Evolutionary conservation across 2,888 invertebrate genomes (phyloP).

Genomic region (Drosophila percnosoma): DNA sequence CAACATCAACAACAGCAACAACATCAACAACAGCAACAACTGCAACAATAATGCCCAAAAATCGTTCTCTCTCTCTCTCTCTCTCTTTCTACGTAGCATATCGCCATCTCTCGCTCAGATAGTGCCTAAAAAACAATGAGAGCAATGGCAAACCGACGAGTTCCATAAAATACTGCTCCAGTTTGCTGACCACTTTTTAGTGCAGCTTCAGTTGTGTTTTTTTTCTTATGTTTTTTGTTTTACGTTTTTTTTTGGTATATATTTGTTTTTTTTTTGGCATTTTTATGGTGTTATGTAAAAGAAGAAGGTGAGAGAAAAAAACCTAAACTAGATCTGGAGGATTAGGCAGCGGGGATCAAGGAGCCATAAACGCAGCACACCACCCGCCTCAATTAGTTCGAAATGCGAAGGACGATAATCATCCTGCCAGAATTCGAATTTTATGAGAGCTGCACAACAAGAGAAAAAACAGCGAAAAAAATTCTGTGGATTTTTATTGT

Average conservation of each 20-base stretch:
- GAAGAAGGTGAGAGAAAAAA: constrained; percentile 22
- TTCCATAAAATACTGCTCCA: constrained; percentile 58
- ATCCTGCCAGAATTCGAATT: constrained; percentile 19
- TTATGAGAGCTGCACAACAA: constrained; percentile 34
- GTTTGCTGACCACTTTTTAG: constrained; percentile 73
- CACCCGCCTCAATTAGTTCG: constrained; percentile 76
- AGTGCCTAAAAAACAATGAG: constrained; percentile 13
- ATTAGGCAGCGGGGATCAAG: constrained; percentile 41
- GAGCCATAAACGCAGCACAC: constrained; percentile 51
- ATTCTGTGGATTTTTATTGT: constrained; percentile 61
- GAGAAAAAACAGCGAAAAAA: constrained; percentile 19
- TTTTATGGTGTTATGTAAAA: constrained; percentile 49
- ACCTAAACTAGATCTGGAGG: constrained; percentile 57
- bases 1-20: neutral
- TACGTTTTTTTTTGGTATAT: constrained; percentile 3
- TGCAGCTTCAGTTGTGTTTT: constrained; percentile 27
- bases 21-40: constrained; percentile 3
- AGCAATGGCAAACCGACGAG: constrained; percentile 6
- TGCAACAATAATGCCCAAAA: neutral
- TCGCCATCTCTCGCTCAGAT: neutral
- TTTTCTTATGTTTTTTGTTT: constrained; percentile 12
- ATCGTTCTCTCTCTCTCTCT: neutral
- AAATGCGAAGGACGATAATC: constrained; percentile 54
- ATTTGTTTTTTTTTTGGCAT: constrained; percentile 8
- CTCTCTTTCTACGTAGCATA: neutral